These are phyloP conservation scores for Pogona vitticeps DNA, from an alignment of 2,113 vertebrate species.

Conservation along the genomic window DNA sequence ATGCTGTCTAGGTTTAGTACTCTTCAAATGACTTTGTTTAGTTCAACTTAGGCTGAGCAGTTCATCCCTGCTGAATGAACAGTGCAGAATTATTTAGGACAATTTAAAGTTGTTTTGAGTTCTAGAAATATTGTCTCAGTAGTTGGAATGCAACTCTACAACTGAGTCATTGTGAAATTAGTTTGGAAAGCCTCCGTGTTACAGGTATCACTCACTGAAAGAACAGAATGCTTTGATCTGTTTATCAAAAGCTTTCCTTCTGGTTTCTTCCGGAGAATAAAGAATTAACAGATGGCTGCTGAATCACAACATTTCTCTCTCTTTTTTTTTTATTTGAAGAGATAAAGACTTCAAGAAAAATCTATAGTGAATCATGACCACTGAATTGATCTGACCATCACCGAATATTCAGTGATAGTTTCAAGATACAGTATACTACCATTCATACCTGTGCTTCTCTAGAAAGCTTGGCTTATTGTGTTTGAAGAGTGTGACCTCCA, in stretches of 20 bases:
- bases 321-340: not conserved
- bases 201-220: not conserved
- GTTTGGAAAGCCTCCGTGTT: not conserved
- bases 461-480: not conserved
- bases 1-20: too few species aligned
- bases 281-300: constrained; percentile 15
- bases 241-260: constrained; percentile 11
- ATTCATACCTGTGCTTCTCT: not conserved
- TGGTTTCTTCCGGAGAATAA: constrained; percentile 13
- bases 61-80: not conserved
- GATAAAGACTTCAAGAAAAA: constrained; percentile 11
- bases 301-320: not conserved
- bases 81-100: constrained; percentile 18
- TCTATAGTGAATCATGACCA: not conserved
- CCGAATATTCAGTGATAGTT: not conserved
- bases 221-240: constrained; percentile 25
- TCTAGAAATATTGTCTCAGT: constrained; percentile 10
- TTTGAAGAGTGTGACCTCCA: not conserved
- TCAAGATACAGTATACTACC: not conserved
- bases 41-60: not conserved
- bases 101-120: constrained; percentile 32
- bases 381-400: not conserved
- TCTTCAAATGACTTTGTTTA: not conserved
- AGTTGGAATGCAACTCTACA: not conserved
- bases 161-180: not conserved